phyloP scores from a whole-genome alignment of 2,888 invertebrate genomes.

The Eulithis prunata region DNA sequence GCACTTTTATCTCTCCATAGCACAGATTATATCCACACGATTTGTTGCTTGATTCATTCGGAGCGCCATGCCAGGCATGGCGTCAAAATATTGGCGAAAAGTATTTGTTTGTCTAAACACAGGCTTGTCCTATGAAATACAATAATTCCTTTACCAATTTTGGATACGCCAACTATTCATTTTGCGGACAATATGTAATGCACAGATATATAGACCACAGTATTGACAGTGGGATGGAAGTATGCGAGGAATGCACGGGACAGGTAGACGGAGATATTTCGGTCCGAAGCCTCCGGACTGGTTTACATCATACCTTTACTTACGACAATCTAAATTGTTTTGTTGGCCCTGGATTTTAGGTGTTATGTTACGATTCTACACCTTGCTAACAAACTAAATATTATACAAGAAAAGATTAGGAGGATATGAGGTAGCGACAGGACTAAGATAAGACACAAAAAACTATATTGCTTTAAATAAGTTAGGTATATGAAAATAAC shows the following conservation, averaged over 20 bases:
- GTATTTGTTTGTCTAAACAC: no score
- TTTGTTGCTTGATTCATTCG: no score
- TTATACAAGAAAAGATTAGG: no score
- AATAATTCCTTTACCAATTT: constrained; percentile 26
- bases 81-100: no score
- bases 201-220: constrained; percentile 16
- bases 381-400: no score
- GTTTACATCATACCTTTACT: constrained; percentile 19
- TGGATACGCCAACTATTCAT: constrained; percentile 24
- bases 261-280: constrained; percentile 51
- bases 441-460: no score
- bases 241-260: constrained; percentile 53
- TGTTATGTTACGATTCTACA: not conserved
- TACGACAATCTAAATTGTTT: not conserved
- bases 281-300: constrained; percentile 32
- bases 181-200: constrained; percentile 6
- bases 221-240: constrained; percentile 35
- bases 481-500: no score
- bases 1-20: no score
- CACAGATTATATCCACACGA: no score
- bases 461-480: no score
- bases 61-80: no score
- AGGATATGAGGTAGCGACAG: no score
- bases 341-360: not conserved
- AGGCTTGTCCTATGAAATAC: constrained; percentile 13